Conservation (phyloP, 2,113 vertebrate genomes). For the Motacilla alba region DNA sequence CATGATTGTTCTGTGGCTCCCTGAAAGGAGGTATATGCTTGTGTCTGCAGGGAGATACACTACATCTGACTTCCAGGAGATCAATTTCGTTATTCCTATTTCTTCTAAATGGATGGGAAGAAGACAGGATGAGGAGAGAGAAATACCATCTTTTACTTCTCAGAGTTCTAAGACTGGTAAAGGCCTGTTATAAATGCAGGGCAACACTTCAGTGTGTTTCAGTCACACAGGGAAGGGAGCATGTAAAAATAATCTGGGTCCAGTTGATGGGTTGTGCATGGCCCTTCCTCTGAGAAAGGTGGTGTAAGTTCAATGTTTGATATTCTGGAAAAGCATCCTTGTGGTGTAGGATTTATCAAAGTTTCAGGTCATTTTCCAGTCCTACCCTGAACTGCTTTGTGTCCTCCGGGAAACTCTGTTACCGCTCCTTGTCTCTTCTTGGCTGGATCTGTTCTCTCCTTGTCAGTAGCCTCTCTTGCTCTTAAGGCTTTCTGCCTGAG, state of each 20-base stretch:
- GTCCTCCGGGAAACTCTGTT: background rate
- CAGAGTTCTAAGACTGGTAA: background rate
- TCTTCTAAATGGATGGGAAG: background rate
- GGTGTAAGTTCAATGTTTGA: background rate
- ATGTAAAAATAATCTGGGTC: background rate
- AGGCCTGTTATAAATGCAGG: background rate
- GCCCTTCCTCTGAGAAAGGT: background rate
- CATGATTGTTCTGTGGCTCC: accelerated
- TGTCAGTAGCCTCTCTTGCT: background rate
- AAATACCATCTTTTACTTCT: too few species aligned
- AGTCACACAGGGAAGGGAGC: background rate
- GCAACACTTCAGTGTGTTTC: background rate
- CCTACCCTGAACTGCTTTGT: background rate
- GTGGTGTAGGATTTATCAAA: background rate
- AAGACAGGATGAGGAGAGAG: background rate
- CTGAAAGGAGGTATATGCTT: background rate
- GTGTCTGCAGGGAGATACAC: background rate
- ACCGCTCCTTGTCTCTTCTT: background rate
- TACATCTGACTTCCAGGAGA: background rate
- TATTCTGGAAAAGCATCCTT: background rate
- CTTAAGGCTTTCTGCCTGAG: background rate
- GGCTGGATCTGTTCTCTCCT: background rate
- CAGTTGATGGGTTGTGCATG: background rate
- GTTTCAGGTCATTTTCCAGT: background rate
- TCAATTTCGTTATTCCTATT: background rate